Evolutionary conservation across 2,888 invertebrate species (phyloP).

Genomic region (Eristalinus aeneus): DNA sequence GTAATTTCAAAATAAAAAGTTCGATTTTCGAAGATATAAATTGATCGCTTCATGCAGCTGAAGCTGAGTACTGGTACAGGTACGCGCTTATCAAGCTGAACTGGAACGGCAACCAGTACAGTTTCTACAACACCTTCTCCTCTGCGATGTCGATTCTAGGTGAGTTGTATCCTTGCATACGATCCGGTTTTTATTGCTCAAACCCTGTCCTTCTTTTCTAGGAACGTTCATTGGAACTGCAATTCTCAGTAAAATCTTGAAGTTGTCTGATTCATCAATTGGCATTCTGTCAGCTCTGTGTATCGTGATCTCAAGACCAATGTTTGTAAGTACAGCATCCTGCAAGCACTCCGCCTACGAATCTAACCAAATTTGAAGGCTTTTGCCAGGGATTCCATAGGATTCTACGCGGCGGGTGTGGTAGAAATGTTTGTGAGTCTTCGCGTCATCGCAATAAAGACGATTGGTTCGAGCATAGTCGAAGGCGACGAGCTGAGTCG

Average conservation of each 20-base stretch:
- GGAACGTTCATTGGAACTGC: conserved; percentile 80
- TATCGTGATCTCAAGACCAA: conserved; percentile 76
- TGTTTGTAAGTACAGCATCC: conserved; percentile 76
- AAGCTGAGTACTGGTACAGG: conserved; percentile 78
- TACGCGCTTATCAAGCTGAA: conserved; percentile 77
- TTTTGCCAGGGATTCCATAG: conserved; percentile 75
- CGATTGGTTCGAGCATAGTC: conserved; percentile 79
- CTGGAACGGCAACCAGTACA: conserved; percentile 79
- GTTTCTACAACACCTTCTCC: conserved; percentile 77
- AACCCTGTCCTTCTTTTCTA: conserved; percentile 37
- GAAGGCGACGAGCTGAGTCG: conserved; percentile 79
- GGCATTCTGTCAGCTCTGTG: conserved; percentile 78
- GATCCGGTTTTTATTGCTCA: neutral
- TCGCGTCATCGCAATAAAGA: conserved; percentile 79
- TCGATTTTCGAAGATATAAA: too few species aligned
- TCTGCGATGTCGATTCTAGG: conserved; percentile 76
- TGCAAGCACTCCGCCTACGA: neutral
- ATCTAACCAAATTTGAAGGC: conserved; percentile 73
- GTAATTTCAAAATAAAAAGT: too few species aligned
- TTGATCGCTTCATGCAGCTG: conserved; percentile 70
- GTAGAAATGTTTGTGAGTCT: conserved; percentile 79
- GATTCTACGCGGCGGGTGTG: conserved; percentile 77
- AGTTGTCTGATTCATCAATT: conserved; percentile 77
- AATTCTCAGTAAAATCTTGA: conserved; percentile 78
- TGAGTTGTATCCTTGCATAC: conserved; percentile 20